These are phyloP conservation scores for Stichodactyla mertensii DNA, from an alignment of 64 coral and sea anemone species.

Conservation along the genomic window DNA sequence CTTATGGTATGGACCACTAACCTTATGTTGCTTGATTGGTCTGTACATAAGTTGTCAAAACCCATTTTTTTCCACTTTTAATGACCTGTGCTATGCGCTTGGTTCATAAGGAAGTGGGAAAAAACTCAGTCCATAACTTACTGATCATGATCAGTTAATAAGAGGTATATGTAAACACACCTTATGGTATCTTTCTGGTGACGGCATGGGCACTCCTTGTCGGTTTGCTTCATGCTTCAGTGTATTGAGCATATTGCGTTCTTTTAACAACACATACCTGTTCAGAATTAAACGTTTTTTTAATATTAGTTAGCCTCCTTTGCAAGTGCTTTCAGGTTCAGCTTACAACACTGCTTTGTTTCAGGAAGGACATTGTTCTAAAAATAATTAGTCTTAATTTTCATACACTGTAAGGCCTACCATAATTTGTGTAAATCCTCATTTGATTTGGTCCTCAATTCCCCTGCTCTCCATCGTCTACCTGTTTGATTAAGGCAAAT, in stretches of 20 bases:
- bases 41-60: too few species aligned
- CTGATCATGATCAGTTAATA: background rate
- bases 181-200: conserved; percentile 91
- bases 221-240: conserved; percentile 77
- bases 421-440: conserved; percentile 96
- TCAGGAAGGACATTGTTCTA: too few species aligned
- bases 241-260: conserved; percentile 90
- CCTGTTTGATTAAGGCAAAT: conserved; percentile 34
- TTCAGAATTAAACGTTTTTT: background rate
- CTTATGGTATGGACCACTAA: too few species aligned
- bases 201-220: conserved; percentile 80
- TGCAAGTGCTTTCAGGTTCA: too few species aligned
- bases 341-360: too few species aligned
- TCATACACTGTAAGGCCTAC: conserved; percentile 6
- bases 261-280: conserved; percentile 90
- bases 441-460: conserved; percentile 86
- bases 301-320: background rate
- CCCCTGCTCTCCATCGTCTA: conserved; percentile 90
- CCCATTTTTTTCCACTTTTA: too few species aligned
- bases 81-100: too few species aligned
- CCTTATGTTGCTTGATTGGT: too few species aligned
- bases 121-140: background rate
- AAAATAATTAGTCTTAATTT: background rate
- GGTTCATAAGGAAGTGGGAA: too few species aligned
- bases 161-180: conserved; percentile 17